Evolutionary conservation across 2,888 invertebrate genomes (phyloP).

Genomic region (Ypsolopha sequella): DNA sequence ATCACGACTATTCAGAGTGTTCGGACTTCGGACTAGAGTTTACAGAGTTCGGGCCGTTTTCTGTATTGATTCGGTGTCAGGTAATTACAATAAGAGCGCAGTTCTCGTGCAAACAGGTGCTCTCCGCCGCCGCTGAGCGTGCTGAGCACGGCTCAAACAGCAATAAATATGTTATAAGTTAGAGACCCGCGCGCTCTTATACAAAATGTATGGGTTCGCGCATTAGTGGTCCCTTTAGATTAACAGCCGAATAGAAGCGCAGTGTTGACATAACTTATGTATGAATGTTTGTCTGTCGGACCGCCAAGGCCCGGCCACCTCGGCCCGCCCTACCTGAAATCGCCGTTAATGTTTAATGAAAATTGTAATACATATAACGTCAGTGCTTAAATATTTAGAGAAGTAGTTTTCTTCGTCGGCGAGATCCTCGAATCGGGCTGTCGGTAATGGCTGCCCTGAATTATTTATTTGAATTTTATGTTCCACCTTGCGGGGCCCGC

Average conservation of each 20-base stretch:
- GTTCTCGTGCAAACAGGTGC: constrained; percentile 14
- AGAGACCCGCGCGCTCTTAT: constrained; percentile 27
- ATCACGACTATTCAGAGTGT: too few relatives aligned
- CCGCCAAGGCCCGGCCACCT: constrained; percentile 22
- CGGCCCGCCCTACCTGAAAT: constrained; percentile 34
- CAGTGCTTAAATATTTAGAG: constrained; percentile 56
- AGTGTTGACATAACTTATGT: constrained; percentile 42
- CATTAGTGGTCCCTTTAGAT: constrained; percentile 47
- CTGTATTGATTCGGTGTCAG: not conserved
- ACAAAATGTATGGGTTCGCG: constrained; percentile 35
- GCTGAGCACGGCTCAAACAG: constrained; percentile 10
- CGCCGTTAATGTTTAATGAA: constrained; percentile 61
- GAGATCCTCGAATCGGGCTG: constrained; percentile 26
- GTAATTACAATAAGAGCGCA: not conserved
- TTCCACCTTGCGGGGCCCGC: constrained; percentile 27
- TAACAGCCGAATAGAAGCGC: constrained; percentile 37
- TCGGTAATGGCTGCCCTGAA: constrained; percentile 54
- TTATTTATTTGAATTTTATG: constrained; percentile 64
- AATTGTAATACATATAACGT: constrained; percentile 69
- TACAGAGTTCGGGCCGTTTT: too few relatives aligned
- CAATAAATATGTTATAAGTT: constrained; percentile 35
- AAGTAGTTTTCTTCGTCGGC: constrained; percentile 45
- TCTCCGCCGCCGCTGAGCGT: constrained; percentile 14
- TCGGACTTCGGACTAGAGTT: too few relatives aligned
- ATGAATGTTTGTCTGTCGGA: constrained; percentile 31